phyloP scores from a whole-genome alignment of 2,797 vertebrate genomes.

The Prionace glauca region DNA sequence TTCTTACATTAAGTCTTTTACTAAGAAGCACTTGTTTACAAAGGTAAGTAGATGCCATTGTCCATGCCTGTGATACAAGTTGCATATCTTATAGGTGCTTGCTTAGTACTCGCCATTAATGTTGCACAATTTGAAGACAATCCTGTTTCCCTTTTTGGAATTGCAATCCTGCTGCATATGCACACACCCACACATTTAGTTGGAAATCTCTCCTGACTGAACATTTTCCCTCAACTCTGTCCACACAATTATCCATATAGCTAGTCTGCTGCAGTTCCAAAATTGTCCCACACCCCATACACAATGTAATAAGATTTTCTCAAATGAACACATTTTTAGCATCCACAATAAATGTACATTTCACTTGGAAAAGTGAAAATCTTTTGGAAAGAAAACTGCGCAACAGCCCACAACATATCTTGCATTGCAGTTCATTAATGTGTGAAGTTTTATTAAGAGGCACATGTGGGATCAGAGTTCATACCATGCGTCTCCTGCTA shows the following conservation, averaged over 20 bases:
- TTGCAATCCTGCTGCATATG: not conserved
- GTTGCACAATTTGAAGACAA: not conserved
- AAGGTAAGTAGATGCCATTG: not conserved
- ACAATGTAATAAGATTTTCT: not conserved
- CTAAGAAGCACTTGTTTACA: not conserved
- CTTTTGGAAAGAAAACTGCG: not conserved
- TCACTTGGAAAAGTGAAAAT: not conserved
- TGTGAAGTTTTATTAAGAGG: not conserved
- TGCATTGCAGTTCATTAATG: not conserved
- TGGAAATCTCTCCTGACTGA: not conserved
- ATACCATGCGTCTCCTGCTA: not conserved
- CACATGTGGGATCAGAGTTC: not conserved
- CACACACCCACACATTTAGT: not conserved
- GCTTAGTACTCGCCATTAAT: not conserved
- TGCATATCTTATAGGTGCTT: not conserved
- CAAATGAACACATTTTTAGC: not conserved
- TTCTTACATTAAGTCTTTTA: not conserved
- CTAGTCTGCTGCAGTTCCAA: not conserved
- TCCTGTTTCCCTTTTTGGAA: not conserved
- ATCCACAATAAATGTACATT: not conserved
- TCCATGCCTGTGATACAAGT: not conserved
- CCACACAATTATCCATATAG: not conserved
- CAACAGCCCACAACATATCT: not conserved
- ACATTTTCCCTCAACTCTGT: not conserved
- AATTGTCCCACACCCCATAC: not conserved